Base-by-base conservation (phyloP, 35 echinoderm and acorn worm species). In the Diadema setosum region DNA sequence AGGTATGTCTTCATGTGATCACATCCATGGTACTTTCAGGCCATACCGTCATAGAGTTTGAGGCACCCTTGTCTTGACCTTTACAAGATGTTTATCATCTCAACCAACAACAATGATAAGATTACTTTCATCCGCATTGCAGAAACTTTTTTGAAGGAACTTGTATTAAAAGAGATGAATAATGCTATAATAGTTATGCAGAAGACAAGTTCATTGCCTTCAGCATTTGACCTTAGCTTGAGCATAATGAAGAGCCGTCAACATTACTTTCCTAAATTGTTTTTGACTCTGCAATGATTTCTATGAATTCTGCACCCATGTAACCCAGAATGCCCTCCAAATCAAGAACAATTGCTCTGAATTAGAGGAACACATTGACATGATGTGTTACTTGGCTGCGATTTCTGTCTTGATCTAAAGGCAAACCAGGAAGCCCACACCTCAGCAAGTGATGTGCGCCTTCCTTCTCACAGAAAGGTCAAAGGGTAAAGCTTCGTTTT, bases 381-480 rank as follows among this genome's bases (percentile, higher is more conserved):
- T n/a, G n/a, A n/a, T n/a, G n/a, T n/a, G n/a, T n/a, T n/a, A 42
- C 30, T 1, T 46, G 56, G 20, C 21, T 46, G 42, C 20, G 20
- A 80, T 17, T 63, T 74, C 20, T 23, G 15, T 63, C 44, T 76
- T 41, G 7, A 8, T 2, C 27, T 74, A 3, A 34, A 89, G 84
- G 5, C 82, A 33, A 33, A 36, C 17, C 26, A 0, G 15, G 14
- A 74, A 85, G 57, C 63, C 93, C 39, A 93, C 83, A 58, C 82
- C 95, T 0, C 65, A 69, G 29, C 96, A 91, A 49, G 43, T 89
- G 23, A 65, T 98, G 7, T 91, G 92, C 48, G 58, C 78, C 17
- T 98, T 94, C 57, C 75, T 98, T 3, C 84, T 94, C 75, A 35
- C 36, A 26, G 96, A 98, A 29, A 91, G 58, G 25, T 14, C 46